Percentiles rank a stretch among this genome's conserved stretches.
Conservation (phyloP, 2,113 vertebrate species). For the Platysternon megacephalum region DNA sequence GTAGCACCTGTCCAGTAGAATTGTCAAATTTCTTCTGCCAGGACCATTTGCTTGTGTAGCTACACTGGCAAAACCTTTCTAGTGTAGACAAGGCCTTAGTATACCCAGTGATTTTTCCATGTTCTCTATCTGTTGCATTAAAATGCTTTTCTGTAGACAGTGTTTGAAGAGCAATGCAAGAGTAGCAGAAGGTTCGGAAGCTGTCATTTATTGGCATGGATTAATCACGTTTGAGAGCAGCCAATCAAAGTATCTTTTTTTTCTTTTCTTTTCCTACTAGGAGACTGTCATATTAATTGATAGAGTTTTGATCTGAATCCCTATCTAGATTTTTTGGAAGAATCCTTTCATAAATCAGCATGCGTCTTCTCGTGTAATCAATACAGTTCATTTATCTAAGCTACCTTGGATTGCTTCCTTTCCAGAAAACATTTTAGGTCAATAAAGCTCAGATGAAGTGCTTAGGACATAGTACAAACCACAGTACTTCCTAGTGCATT, state of each 20-base stretch:
- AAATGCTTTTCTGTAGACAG: background rate
- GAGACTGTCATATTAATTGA: background rate
- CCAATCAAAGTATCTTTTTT: background rate
- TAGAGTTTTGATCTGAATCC: background rate
- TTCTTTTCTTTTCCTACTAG: background rate
- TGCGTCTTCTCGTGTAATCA: rapidly evolving
- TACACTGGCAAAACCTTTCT: background rate
- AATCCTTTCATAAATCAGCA: background rate
- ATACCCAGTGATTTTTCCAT: rapidly evolving
- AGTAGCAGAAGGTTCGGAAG: rapidly evolving
- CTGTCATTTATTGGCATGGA: background rate
- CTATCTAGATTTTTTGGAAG: background rate
- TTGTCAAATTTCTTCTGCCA: background rate
- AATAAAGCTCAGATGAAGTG: background rate
- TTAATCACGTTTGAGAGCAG: background rate
- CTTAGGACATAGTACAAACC: background rate
- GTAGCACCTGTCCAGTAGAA: background rate
- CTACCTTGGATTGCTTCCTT: background rate
- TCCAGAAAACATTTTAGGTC: background rate
- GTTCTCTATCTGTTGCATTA: background rate
- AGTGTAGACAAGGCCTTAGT: background rate
- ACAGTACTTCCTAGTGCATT: rapidly evolving
- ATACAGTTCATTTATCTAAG: conserved; percentile 7
- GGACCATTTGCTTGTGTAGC: background rate
- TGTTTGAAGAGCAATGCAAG: background rate